A percentile compares a stretch with the other conserved stretches of the same genome.
These are phyloP conservation scores for Teinopalpus imperialis DNA, from an alignment of 2,888 invertebrate genomes.

Conservation along the genomic window DNA sequence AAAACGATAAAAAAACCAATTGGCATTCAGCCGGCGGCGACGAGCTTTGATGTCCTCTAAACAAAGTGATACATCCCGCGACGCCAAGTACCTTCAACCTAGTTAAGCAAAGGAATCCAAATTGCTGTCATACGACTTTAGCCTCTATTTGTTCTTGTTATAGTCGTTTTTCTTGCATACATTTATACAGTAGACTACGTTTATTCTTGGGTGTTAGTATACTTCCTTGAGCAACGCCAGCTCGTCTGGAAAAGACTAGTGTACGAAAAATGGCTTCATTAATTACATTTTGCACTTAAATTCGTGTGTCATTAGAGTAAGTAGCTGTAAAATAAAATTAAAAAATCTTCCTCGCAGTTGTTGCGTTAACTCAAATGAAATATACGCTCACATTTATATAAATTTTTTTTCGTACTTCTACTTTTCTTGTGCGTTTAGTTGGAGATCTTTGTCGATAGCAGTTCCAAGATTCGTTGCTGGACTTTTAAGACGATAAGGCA, in stretches of 20 bases:
- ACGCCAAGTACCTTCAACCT: conserved; percentile 17
- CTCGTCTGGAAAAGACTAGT: conserved; percentile 2
- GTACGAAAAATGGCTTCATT: conserved; percentile 7
- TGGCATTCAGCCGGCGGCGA: conserved; percentile 55
- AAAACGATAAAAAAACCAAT: conserved; percentile 71
- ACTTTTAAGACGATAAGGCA: no score
- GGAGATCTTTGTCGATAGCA: no score
- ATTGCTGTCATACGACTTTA: conserved; percentile 2
- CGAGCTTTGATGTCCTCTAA: conserved; percentile 54
- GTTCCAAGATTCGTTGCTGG: no score
- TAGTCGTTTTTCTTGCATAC: background rate
- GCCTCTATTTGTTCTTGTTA: background rate
- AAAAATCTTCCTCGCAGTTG: no score
- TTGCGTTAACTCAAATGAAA: no score
- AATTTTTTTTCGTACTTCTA: no score
- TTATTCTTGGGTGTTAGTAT: conserved; percentile 9
- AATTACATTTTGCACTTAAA: background rate
- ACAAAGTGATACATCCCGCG: conserved; percentile 27
- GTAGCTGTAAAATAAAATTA: no score
- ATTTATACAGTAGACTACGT: background rate
- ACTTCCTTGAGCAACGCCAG: conserved; percentile 7
- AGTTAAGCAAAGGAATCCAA: conserved; percentile 10
- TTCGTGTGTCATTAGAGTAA: background rate
- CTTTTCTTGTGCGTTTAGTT: no score
- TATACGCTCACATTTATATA: no score